Evolutionary conservation across 2,888 invertebrate genomes (phyloP).

Genomic region (Standfussiana lucernea): DNA sequence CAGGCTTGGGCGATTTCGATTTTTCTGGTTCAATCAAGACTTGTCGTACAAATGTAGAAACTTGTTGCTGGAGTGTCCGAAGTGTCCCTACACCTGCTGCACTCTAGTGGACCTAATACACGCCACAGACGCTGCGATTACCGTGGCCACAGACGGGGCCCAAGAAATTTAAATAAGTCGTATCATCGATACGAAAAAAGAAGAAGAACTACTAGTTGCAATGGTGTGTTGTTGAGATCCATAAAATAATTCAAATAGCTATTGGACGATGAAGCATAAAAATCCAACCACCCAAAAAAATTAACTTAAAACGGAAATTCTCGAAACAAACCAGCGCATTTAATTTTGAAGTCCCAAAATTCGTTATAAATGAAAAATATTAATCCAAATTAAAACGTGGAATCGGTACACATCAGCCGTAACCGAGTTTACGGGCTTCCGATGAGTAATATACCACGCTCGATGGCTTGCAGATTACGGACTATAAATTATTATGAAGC

Average conservation of each 20-base stretch:
- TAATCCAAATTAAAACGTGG: constrained; percentile 76
- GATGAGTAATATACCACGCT: constrained; percentile 86
- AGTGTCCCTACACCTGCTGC: neutral
- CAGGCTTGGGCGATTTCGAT: neutral
- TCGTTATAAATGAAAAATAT: constrained; percentile 65
- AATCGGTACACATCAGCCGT: constrained; percentile 74
- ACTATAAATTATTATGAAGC: constrained; percentile 90
- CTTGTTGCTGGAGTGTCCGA: neutral
- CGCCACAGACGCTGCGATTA: neutral
- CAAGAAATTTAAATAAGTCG: neutral
- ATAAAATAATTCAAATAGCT: neutral
- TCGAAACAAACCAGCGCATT: constrained; percentile 37
- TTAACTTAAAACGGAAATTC: constrained; percentile 18
- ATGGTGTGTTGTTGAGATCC: neutral
- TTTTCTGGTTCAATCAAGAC: neutral
- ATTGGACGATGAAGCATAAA: neutral
- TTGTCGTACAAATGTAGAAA: neutral
- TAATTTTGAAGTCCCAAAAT: constrained; percentile 53
- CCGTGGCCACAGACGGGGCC: neutral
- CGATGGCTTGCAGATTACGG: constrained; percentile 85
- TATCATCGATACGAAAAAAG: neutral
- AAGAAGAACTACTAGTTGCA: neutral
- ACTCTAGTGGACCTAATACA: neutral
- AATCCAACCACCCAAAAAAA: neutral
- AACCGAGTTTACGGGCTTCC: constrained; percentile 76